These are phyloP conservation scores for Eumacrocentrus americanus DNA, from an alignment of 2,888 invertebrate genomes.

Conservation along the genomic window DNA sequence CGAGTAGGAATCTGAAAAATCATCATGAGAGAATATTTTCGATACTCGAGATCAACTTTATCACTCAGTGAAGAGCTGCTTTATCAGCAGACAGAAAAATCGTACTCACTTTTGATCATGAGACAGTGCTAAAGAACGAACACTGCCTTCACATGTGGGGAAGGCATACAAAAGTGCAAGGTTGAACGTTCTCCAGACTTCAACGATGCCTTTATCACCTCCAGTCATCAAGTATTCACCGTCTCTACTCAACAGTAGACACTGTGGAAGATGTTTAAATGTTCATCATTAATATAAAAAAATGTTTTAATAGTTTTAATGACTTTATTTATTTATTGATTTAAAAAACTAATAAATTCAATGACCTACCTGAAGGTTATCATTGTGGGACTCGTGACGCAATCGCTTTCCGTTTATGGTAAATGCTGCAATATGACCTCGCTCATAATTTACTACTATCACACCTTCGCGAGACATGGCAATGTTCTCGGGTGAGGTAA, in stretches of 20 bases:
- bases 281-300: no score
- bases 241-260: constrained; percentile 92
- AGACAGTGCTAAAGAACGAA: constrained; percentile 91
- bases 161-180: constrained; percentile 96
- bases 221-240: constrained; percentile 99
- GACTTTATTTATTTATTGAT: no score
- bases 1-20: constrained; percentile 86
- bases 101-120: constrained; percentile 95
- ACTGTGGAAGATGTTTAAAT: constrained; percentile 63
- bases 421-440: constrained; percentile 90
- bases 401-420: constrained; percentile 92
- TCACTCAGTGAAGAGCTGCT: no score
- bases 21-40: no score
- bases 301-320: no score
- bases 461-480: constrained; percentile 96
- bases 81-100: no score
- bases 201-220: constrained; percentile 95
- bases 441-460: constrained; percentile 91
- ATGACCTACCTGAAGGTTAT: constrained; percentile 89
- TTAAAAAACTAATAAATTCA: background rate
- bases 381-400: constrained; percentile 89
- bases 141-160: constrained; percentile 95
- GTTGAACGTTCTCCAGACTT: constrained; percentile 98
- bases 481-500: constrained; percentile 81
- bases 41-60: no score